Percentiles rank a stretch among this genome's conserved stretches.
Evolutionary conservation across 2,888 invertebrate species (phyloP).

Genomic region (Trachelus tabidus): DNA sequence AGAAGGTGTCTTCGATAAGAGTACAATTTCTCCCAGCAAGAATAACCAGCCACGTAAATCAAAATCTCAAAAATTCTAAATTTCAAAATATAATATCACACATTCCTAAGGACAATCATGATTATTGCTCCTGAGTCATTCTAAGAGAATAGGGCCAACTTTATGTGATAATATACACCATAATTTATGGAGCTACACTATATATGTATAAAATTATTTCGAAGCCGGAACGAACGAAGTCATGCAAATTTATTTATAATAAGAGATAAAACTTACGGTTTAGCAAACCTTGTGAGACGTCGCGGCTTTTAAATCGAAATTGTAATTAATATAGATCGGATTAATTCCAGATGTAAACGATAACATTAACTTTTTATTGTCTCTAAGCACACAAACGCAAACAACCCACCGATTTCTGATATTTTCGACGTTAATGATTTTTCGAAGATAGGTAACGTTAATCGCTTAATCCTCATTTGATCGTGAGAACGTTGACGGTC

Average conservation of each 20-base stretch:
- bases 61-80: neutral
- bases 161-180: conserved; percentile 22
- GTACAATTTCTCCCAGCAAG: neutral
- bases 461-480: neutral
- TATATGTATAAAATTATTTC: neutral
- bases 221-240: neutral
- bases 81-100: conserved; percentile 2
- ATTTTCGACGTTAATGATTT: neutral
- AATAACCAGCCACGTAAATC: neutral
- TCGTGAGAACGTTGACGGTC: neutral
- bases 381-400: neutral
- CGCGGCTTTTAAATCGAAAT: neutral
- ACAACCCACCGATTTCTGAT: neutral
- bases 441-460: neutral
- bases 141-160: conserved; percentile 17
- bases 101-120: conserved; percentile 24
- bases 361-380: neutral
- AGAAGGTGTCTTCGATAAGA: neutral
- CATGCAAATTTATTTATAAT: neutral
- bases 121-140: conserved; percentile 20
- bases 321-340: neutral
- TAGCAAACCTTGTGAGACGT: neutral
- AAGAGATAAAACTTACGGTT: neutral
- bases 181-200: conserved; percentile 12
- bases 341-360: neutral